Percentiles rank a stretch among this genome's conserved stretches.
These are phyloP conservation scores for Drosophila kanekoi DNA, from an alignment of 2,888 invertebrate genomes.

Conservation along the genomic window DNA sequence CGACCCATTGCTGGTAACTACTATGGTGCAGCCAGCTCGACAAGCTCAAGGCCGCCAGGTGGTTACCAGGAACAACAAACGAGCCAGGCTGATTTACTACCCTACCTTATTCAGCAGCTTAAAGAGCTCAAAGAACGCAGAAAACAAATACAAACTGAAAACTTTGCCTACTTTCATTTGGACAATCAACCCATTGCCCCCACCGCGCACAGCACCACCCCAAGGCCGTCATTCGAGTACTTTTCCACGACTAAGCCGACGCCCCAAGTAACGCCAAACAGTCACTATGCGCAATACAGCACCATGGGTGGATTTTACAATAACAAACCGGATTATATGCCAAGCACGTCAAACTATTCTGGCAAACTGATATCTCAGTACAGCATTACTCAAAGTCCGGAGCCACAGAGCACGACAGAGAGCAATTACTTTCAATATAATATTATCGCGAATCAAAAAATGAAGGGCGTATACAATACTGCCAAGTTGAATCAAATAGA, in stretches of 20 bases:
- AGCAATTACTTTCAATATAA: slow-evolving; percentile 84
- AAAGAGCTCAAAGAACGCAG: slow-evolving; percentile 82
- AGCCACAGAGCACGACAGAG: slow-evolving; percentile 74
- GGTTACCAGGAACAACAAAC: slow-evolving; percentile 56
- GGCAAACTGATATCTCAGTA: slow-evolving; percentile 80
- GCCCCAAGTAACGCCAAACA: slow-evolving; percentile 85
- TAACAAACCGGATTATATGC: slow-evolving; percentile 46
- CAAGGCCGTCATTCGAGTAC: slow-evolving; percentile 42
- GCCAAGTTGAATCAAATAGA: slow-evolving; percentile 71
- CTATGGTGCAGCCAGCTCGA: slow-evolving; percentile 54
- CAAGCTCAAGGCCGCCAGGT: slow-evolving; percentile 52
- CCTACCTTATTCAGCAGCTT: slow-evolving; percentile 81
- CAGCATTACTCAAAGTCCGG: slow-evolving; percentile 64
- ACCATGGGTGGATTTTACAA: slow-evolving; percentile 87
- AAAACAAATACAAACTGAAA: slow-evolving; percentile 78
- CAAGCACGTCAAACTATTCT: slow-evolving; percentile 39
- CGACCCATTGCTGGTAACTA: slow-evolving; percentile 76
- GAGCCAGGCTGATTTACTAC: slow-evolving; percentile 68
- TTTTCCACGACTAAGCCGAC: slow-evolving; percentile 50
- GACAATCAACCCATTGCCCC: slow-evolving; percentile 72
- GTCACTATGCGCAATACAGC: slow-evolving; percentile 87
- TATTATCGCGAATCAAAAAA: slow-evolving; percentile 84
- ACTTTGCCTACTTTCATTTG: slow-evolving; percentile 85
- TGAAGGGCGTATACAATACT: slow-evolving; percentile 80
- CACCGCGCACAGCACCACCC: slow-evolving; percentile 29